These are phyloP conservation scores for Galeopsomyia nigrocyanea DNA, from an alignment of 2,888 invertebrate genomes.

Conservation along the genomic window DNA sequence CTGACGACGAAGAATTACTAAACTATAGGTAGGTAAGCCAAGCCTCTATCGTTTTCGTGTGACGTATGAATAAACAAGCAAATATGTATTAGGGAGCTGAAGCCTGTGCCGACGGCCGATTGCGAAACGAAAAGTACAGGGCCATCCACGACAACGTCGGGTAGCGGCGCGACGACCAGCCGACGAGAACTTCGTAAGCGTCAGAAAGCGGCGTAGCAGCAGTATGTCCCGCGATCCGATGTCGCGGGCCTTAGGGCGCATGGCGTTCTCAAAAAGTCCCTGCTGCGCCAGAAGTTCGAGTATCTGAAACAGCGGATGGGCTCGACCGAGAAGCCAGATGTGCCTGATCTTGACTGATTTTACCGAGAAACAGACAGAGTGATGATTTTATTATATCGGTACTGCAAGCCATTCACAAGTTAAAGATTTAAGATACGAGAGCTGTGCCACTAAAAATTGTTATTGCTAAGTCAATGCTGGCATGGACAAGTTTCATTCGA, in stretches of 20 bases:
- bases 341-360: conserved; percentile 43
- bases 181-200: conserved; percentile 76
- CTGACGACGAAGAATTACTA: conserved; percentile 93
- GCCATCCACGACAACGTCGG: neutral
- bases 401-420: too few species aligned
- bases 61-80: too few species aligned
- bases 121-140: conserved; percentile 56
- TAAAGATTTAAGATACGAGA: too few species aligned
- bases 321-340: conserved; percentile 59
- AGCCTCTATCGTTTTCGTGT: too few species aligned
- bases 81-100: conserved; percentile 73
- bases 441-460: conserved; percentile 5
- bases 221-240: conserved; percentile 64
- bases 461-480: conserved; percentile 6
- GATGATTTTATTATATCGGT: neutral
- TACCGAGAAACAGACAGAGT: neutral
- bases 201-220: conserved; percentile 74
- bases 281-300: conserved; percentile 61
- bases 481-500: conserved; percentile 5
- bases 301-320: conserved; percentile 59
- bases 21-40: conserved; percentile 68
- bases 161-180: conserved; percentile 46
- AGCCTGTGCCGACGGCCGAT: conserved; percentile 74
- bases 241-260: conserved; percentile 63
- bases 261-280: conserved; percentile 62